A percentile compares a stretch with the other conserved stretches of the same genome.
Evolutionary conservation across 2,113 vertebrate genomes (phyloP).

Genomic region (Neodontobutis hainanensis): DNA sequence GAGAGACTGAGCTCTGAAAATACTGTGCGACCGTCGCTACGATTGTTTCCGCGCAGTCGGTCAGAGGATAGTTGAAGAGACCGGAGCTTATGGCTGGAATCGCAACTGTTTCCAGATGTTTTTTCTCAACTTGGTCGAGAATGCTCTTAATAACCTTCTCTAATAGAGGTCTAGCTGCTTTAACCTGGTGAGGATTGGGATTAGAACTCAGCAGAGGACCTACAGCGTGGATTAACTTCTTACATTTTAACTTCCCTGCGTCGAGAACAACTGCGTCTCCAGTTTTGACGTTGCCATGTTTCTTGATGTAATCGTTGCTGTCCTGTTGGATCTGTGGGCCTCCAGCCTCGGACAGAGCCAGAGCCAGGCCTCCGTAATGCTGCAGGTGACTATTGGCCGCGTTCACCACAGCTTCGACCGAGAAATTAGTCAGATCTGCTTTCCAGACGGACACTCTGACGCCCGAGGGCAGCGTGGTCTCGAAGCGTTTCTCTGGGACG

Average conservation of each 20-base stretch:
- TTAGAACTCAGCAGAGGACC: constrained; percentile 55
- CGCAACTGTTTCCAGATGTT: constrained; percentile 72
- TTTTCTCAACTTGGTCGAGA: neutral
- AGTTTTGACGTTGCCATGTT: fast-evolving
- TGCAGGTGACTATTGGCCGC: constrained; percentile 80
- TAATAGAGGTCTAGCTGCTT: constrained; percentile 16
- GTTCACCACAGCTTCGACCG: constrained; percentile 85
- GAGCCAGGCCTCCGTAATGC: constrained; percentile 82
- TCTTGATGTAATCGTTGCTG: constrained; percentile 24
- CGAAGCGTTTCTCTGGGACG: constrained; percentile 59
- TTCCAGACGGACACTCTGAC: constrained; percentile 83
- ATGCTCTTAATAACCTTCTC: constrained; percentile 45
- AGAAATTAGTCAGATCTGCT: constrained; percentile 82
- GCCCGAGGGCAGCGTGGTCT: constrained; percentile 21
- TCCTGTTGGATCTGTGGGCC: constrained; percentile 76
- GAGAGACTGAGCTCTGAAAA: fast-evolving
- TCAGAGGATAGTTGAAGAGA: constrained; percentile 81
- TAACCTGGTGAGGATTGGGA: fast-evolving
- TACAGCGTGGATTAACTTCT: constrained; percentile 85
- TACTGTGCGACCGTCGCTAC: constrained; percentile 69
- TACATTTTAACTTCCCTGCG: constrained; percentile 80
- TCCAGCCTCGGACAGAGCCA: constrained; percentile 77
- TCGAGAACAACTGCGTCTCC: constrained; percentile 63
- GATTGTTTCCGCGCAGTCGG: constrained; percentile 78
- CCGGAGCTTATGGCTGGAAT: constrained; percentile 93